phyloP scores from a whole-genome alignment of 1,140 invertebrate species.

The Drosophila auraria region DNA sequence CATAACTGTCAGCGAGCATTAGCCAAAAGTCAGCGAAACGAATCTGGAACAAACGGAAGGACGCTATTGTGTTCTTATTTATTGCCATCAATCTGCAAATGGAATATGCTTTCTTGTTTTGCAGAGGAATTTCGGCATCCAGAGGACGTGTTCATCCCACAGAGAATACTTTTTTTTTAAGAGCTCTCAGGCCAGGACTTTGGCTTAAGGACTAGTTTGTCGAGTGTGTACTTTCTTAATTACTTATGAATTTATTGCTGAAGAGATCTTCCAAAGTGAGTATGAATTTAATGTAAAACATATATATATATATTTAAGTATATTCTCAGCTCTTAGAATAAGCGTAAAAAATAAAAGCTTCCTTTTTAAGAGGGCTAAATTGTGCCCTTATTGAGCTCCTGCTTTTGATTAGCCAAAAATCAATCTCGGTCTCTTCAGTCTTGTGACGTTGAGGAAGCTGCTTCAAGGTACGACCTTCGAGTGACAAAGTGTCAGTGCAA shows the following conservation, averaged over 20 bases:
- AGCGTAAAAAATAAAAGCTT: no score
- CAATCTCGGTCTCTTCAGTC: conserved; percentile 4
- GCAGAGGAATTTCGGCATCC: neutral
- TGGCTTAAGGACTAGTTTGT: neutral
- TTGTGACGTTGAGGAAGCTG: conserved; percentile 9
- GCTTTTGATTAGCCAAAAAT: neutral
- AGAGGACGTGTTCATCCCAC: neutral
- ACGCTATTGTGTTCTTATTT: conserved; percentile 21
- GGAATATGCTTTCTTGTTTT: conserved; percentile 12
- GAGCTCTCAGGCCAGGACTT: neutral
- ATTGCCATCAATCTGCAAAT: conserved; percentile 32
- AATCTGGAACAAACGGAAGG: conserved; percentile 17
- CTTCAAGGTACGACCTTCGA: conserved; percentile 21
- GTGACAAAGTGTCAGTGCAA: conserved; percentile 60
- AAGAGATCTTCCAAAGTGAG: neutral
- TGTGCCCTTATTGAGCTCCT: neutral
- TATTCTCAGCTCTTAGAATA: no score
- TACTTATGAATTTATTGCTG: neutral
- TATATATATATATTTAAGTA: no score
- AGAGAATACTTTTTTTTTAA: neutral
- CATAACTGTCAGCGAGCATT: conserved; percentile 46
- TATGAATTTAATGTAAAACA: neutral
- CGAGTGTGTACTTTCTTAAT: neutral
- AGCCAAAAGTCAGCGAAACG: conserved; percentile 35
- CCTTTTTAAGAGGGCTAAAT: no score